phyloP scores from a whole-genome alignment of 2,888 invertebrate species.

The Epistrophe grossulariae region DNA sequence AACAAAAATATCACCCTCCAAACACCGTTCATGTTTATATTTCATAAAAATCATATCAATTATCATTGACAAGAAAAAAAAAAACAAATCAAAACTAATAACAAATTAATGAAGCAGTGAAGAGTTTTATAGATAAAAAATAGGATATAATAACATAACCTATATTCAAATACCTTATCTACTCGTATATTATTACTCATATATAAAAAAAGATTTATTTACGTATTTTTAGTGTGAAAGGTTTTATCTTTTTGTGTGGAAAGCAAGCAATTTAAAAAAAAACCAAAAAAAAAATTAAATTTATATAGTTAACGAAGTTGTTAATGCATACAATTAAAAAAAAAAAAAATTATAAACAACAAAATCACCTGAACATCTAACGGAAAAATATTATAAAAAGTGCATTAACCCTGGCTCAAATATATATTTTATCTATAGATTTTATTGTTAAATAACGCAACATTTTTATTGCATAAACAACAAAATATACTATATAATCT shows the following conservation, averaged over 20 bases:
- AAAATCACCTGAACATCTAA: background rate
- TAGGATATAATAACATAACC: conserved; percentile 38
- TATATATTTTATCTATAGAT: background rate
- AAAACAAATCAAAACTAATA: background rate
- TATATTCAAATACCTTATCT: conserved; percentile 15
- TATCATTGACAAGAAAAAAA: background rate
- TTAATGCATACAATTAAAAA: conserved; percentile 6
- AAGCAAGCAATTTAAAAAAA: conserved; percentile 73
- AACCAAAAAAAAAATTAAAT: conserved; percentile 43
- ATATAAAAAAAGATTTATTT: conserved; percentile 25
- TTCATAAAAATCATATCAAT: conserved; percentile 26
- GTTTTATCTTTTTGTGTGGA: conserved; percentile 56
- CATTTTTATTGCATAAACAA: background rate
- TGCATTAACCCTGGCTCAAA: conserved; percentile 7
- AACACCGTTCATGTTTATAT: conserved; percentile 25
- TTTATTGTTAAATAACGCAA: background rate
- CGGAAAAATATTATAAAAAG: background rate
- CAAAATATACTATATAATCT: conserved; percentile 49
- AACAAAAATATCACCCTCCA: background rate
- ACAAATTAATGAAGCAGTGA: background rate
- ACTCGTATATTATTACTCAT: conserved; percentile 34
- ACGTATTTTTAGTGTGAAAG: conserved; percentile 50
- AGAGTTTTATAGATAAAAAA: conserved; percentile 15
- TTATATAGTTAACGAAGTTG: background rate
- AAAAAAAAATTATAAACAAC: background rate